phyloP scores from a whole-genome alignment of 2,888 invertebrate genomes.

The Tenthredo amoena region DNA sequence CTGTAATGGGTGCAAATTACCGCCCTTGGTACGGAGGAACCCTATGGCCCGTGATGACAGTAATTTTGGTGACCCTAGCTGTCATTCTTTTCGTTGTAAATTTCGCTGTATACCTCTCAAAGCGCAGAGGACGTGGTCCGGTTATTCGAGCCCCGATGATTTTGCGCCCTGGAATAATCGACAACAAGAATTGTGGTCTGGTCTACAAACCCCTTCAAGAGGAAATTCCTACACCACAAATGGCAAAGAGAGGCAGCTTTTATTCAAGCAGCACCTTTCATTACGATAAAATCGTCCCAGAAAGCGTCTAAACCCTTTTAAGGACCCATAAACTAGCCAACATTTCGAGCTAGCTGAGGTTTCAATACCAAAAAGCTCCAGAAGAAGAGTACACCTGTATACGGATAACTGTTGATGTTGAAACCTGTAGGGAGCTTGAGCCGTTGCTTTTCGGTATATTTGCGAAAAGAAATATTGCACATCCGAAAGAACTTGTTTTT shows the following conservation, averaged over 20 bases:
- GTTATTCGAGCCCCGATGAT: constrained; percentile 76
- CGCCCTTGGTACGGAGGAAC: constrained; percentile 66
- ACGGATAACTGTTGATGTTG: constrained; percentile 33
- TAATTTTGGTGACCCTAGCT: constrained; percentile 66
- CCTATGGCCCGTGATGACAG: constrained; percentile 69
- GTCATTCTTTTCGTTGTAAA: constrained; percentile 66
- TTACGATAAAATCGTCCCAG: constrained; percentile 83
- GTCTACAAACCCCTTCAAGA: constrained; percentile 90
- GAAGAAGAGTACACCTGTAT: neutral
- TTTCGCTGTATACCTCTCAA: constrained; percentile 67
- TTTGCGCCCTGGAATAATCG: constrained; percentile 73
- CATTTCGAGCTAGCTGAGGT: constrained; percentile 37
- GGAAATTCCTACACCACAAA: constrained; percentile 85
- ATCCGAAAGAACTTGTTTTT: neutral
- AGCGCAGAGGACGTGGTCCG: constrained; percentile 70
- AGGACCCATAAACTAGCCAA: neutral
- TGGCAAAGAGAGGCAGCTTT: constrained; percentile 81
- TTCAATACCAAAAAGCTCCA: constrained; percentile 14
- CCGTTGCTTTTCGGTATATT: constrained; percentile 18
- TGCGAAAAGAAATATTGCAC: neutral
- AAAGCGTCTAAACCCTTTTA: constrained; percentile 79
- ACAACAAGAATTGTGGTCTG: constrained; percentile 86
- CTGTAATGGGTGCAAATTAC: constrained; percentile 58
- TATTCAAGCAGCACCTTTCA: constrained; percentile 84
- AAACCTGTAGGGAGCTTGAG: constrained; percentile 27